Conservation (phyloP, 2,888 invertebrate species). For the Elmis aenea region DNA sequence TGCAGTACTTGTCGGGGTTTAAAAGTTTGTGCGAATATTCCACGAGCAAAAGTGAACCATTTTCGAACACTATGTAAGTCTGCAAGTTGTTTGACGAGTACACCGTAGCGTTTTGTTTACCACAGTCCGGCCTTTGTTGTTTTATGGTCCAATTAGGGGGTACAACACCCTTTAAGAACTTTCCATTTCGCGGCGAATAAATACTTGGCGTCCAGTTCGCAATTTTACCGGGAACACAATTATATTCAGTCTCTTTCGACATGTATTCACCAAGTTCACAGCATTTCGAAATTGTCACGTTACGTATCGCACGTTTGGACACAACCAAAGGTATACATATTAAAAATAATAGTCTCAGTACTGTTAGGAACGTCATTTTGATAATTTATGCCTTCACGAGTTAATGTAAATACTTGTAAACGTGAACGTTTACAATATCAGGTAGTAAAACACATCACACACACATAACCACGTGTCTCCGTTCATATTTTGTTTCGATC, state of each 20-base stretch:
- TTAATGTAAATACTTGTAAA: no score
- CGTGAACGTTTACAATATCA: no score
- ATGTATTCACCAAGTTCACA: slow-evolving; percentile 35
- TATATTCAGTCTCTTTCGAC: slow-evolving; percentile 30
- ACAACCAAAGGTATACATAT: no score
- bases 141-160: slow-evolving; percentile 51
- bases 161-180: slow-evolving; percentile 41
- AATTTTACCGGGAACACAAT: slow-evolving; percentile 3
- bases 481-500: slow-evolving; percentile 20
- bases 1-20: slow-evolving; percentile 60
- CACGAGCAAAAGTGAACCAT: slow-evolving; percentile 59
- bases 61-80: slow-evolving; percentile 51
- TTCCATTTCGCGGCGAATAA: slow-evolving; percentile 50
- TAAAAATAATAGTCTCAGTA: no score
- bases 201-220: slow-evolving; percentile 13
- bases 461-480: slow-evolving; percentile 20
- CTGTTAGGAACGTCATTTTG: no score
- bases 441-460: no score
- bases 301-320: slow-evolving; percentile 13
- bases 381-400: no score
- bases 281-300: slow-evolving; percentile 38
- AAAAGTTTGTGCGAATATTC: slow-evolving; percentile 47
- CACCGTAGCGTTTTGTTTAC: slow-evolving; percentile 27
- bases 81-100: slow-evolving; percentile 34
- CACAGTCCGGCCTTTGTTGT: slow-evolving; percentile 43